phyloP scores from a whole-genome alignment of 2,797 vertebrate species.

The Cuniculus paca region DNA sequence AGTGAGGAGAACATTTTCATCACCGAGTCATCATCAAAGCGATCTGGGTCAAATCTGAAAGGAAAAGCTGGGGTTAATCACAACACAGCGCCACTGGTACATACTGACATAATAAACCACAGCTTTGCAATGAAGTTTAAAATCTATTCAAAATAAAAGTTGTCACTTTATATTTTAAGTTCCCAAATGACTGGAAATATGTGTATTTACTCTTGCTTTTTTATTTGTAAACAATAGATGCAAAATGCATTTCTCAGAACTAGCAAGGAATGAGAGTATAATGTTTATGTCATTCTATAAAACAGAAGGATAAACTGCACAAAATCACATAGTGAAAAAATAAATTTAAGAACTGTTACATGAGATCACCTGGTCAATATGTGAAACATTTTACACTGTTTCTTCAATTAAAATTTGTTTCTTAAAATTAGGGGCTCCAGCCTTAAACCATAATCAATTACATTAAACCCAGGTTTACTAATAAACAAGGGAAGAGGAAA shows the following conservation, averaged over 20 bases:
- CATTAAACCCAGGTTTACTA: background rate
- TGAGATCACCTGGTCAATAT: background rate
- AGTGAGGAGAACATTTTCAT: constrained; percentile 94
- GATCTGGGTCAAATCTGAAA: constrained; percentile 95
- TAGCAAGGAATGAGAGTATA: background rate
- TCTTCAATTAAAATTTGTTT: constrained; percentile 51
- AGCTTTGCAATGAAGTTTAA: background rate
- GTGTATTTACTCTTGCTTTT: constrained; percentile 6
- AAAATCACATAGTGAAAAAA: constrained; percentile 37
- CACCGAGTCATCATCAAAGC: constrained; percentile 93
- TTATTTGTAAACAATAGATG: constrained; percentile 17
- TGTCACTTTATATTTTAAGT: constrained; percentile 17
- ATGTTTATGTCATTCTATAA: constrained; percentile 17
- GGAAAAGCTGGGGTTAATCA: constrained; percentile 29
- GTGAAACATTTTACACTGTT: background rate
- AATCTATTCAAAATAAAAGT: background rate
- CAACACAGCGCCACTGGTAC: background rate
- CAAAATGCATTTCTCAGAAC: constrained; percentile 36
- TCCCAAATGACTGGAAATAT: constrained; percentile 15
- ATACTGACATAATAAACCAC: background rate
- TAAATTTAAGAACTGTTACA: constrained; percentile 32
- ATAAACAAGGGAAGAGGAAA: constrained; percentile 8
- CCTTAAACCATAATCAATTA: constrained; percentile 55
- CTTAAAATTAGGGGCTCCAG: background rate
- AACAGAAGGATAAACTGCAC: constrained; percentile 42